Base-by-base conservation (phyloP, 2,888 invertebrate genomes). In the Eristalinus sepulchralis region DNA sequence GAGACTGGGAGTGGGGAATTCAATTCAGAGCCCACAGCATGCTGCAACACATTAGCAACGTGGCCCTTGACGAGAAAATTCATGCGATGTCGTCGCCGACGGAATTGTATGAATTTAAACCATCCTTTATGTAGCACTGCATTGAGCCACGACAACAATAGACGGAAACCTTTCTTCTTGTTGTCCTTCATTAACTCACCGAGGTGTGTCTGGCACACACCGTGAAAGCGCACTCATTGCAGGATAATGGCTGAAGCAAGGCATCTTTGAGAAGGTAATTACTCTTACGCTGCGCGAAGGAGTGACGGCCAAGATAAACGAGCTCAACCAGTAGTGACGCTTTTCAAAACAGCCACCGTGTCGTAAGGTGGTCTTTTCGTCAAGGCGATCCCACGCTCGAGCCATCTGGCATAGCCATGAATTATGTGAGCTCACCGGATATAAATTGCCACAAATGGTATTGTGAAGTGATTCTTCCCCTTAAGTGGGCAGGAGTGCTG, bases 111-210 rank as follows among this genome's bases (percentile, higher is more conserved):
- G 47, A 47, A 47, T 47, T 47, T 47, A 47, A 47, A 47, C 17
- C 8, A 47, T 17, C 17, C 22, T 24, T 22, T 24, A 57, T 57
- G 59, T 67, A 66, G 39, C 36, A 47, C 17, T 8, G 47, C 47
- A 17, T 17, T 9, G 57, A 66, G 75, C 57, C 39, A 33, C 17
- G 34, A 27, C 39, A 36, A 85, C 76, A 81, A 77, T 68, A 68
- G 62, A 63, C 68, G 31, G 22, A 72, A 77, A 59, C 67, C 59
- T 17, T 34, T 62, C 55, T 36, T 57, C 27, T 75, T 71, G 60
- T 70, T 82, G 75, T 81, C 63, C 68, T 77, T 85, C 81, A 76
- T 81, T 85, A 84, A 67, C 81, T 68, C 67, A 77, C 77, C 57
- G 57, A 22, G 57, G 53, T 63, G 55, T 63, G 77, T 22, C 34